Evolutionary conservation across 2,113 vertebrate species (phyloP), one percentile per base, ranked within the genome.

Genomic region (Anolis sagrei): DNA sequence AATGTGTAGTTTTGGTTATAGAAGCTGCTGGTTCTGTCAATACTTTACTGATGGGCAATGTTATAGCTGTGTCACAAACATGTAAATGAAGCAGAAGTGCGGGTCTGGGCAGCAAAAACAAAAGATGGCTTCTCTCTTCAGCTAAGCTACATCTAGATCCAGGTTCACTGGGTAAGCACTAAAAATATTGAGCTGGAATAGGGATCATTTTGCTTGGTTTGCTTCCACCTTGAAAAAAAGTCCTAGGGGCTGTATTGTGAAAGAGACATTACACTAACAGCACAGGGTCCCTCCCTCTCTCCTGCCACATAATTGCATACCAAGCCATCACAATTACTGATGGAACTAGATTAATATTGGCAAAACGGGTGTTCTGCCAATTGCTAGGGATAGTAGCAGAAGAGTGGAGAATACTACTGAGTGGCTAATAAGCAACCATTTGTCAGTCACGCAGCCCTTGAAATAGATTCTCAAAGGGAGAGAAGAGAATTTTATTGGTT

Each of bases 401-500:
- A 93, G 89, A 92, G 73, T 86, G 0, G 0, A 92, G 85, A 91
- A 84, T 81, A 78, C 89, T 92, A 90, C 91, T 0, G 25, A 89
- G 89, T 79, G 82, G 87, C 86, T 93, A 90, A 89, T 93, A 94
- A 93, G 88, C 89, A 92, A 86, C 94, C 91, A 88, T 90, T 93
- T 83, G 92, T 91, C 89, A 89, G 92, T 91, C 92, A 89, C 0
- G 0, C 89, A 90, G 92, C 84, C 89, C 89, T 92, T 89, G 85
- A 81, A 93, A 92, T 93, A 92, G 93, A 90, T 91, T 94, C 87
- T 92, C 88, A 93, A 49, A 90, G 85, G 89, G 89, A 90, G 84
- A 82, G 93, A 92, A 92, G 90, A 89, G 90, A 93, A 92, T 94
- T 93, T 89, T 93, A 85, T 88, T 94, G 92, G 89, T 89, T 94